Conservation (phyloP, 1,140 invertebrate genomes). For the Elymnias hypermnestra region DNA sequence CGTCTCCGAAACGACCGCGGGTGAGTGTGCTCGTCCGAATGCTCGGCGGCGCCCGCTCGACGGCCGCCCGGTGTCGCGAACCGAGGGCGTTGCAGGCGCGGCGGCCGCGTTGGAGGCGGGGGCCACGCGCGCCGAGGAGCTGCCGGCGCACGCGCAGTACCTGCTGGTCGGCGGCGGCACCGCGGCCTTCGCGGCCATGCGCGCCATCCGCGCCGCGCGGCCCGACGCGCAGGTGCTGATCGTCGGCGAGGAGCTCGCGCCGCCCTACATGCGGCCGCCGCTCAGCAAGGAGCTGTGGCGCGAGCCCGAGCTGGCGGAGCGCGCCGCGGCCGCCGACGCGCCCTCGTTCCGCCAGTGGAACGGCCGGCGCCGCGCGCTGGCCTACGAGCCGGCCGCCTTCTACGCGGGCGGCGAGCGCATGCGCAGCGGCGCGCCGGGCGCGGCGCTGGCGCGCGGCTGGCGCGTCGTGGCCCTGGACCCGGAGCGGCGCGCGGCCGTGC, state of each 20-base stretch:
- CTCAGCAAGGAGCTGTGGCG: slow-evolving; percentile 46
- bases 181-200: slow-evolving; percentile 57
- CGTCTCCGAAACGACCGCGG: not conserved
- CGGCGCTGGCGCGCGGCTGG: slow-evolving; percentile 89
- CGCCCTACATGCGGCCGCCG: slow-evolving; percentile 57
- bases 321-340: slow-evolving; percentile 19
- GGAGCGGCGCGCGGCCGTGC: slow-evolving; percentile 7
- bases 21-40: not conserved
- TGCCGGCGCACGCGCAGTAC: slow-evolving; percentile 49
- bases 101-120: slow-evolving; percentile 14
- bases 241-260: slow-evolving; percentile 38
- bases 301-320: slow-evolving; percentile 29
- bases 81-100: not conserved
- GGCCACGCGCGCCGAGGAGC: slow-evolving; percentile 18
- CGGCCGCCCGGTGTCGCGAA: not conserved
- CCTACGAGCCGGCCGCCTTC: slow-evolving; percentile 84
- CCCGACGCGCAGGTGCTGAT: slow-evolving; percentile 41
- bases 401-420: slow-evolving; percentile 90
- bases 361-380: slow-evolving; percentile 32
- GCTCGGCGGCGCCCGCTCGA: not conserved
- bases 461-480: slow-evolving; percentile 21
- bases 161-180: slow-evolving; percentile 57
- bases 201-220: slow-evolving; percentile 44
- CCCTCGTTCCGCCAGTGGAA: slow-evolving; percentile 36
- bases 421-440: slow-evolving; percentile 87